phyloP scores from a whole-genome alignment of 2,888 invertebrate species.

The Sarcophaga caerulescens region DNA sequence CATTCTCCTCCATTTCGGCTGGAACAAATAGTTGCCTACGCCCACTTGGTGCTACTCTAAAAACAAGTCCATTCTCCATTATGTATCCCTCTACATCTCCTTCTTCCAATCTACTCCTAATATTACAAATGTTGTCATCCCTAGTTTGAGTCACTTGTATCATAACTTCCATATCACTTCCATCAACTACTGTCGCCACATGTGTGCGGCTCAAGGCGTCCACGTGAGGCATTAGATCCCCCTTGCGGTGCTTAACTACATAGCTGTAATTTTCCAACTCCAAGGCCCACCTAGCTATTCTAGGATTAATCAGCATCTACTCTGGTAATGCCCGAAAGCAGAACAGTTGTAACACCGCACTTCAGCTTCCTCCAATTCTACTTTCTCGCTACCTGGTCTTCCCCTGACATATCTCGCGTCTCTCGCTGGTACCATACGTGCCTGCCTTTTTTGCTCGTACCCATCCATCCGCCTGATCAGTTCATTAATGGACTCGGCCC shows the following conservation, averaged over 20 bases:
- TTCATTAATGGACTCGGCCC: no score
- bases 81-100: no score
- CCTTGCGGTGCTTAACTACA: slow-evolving; percentile 70
- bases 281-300: slow-evolving; percentile 70
- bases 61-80: no score
- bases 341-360: slow-evolving; percentile 41
- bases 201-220: no score
- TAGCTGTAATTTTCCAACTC: slow-evolving; percentile 34
- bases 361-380: background rate
- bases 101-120: no score
- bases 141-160: no score
- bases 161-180: no score
- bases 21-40: no score
- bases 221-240: slow-evolving; percentile 3
- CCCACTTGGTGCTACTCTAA: no score
- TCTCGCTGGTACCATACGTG: background rate
- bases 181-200: no score
- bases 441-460: slow-evolving; percentile 6
- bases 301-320: slow-evolving; percentile 61
- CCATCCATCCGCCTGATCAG: background rate
- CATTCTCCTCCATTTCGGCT: no score
- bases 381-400: background rate
- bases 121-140: no score
- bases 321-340: background rate
- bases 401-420: background rate